Evolutionary conservation across 2,797 vertebrate species (phyloP).

Genomic region (Sebastes kiyomatsui): DNA sequence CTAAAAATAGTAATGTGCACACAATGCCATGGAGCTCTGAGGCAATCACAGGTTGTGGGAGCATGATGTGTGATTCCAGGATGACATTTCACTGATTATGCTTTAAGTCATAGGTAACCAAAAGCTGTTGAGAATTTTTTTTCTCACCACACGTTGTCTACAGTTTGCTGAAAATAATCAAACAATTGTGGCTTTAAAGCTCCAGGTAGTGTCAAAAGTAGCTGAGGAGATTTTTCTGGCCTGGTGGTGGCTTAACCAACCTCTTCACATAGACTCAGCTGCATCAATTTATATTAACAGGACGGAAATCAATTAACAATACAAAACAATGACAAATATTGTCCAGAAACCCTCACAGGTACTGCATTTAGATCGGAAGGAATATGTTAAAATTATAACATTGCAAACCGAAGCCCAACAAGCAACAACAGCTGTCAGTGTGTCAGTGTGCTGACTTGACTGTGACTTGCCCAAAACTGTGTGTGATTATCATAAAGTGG

Average conservation of each 20-base stretch:
- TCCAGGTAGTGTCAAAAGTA: background rate
- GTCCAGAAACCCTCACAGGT: no score
- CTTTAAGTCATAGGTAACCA: constrained; percentile 14
- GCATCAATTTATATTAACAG: background rate
- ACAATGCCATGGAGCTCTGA: constrained; percentile 30
- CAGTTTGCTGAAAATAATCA: constrained; percentile 11
- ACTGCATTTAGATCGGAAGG: no score
- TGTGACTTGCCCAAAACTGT: no score
- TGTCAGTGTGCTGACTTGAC: no score
- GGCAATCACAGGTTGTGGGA: constrained; percentile 33
- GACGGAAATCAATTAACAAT: background rate
- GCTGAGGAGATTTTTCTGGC: background rate
- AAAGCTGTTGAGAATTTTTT: background rate
- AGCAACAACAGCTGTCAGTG: no score
- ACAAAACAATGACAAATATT: no score
- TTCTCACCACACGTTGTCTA: background rate
- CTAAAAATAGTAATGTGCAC: constrained; percentile 43
- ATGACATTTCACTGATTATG: constrained; percentile 26
- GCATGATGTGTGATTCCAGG: constrained; percentile 13
- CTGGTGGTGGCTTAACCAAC: background rate
- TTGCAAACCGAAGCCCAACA: no score
- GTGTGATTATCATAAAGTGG: no score
- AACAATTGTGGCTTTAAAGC: background rate
- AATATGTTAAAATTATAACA: no score
- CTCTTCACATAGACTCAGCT: background rate